Percentiles rank a stretch among this genome's conserved stretches.
These are phyloP conservation scores for Aramus guarauna DNA, from an alignment of 2,113 vertebrate species.

Conservation along the genomic window DNA sequence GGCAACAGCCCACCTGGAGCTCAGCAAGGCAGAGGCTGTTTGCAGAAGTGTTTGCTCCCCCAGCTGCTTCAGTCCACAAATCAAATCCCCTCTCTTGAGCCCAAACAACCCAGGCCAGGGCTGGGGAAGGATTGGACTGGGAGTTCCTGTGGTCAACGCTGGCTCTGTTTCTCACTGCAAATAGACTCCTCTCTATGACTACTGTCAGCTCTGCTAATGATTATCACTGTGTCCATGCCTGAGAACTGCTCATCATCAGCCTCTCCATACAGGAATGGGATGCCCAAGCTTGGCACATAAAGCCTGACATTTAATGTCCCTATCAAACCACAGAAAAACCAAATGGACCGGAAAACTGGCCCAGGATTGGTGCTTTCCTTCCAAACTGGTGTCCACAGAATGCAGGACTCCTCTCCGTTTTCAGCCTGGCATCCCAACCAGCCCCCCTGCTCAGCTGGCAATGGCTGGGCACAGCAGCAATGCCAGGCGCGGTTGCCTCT, in stretches of 20 bases:
- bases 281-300: neutral
- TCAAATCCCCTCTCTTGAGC: neutral
- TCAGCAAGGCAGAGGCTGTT: neutral
- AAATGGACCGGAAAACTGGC: slow-evolving; percentile 52
- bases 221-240: neutral
- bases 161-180: neutral
- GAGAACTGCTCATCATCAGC: neutral
- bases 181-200: neutral
- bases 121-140: neutral
- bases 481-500: neutral
- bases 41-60: neutral
- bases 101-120: neutral
- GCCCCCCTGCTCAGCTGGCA: neutral
- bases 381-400: neutral
- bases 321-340: neutral
- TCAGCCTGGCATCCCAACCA: neutral
- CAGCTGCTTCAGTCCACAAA: neutral
- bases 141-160: neutral
- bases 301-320: neutral
- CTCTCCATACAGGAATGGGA: neutral
- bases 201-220: neutral
- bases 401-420: neutral
- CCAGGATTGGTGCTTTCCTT: neutral
- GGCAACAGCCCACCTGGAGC: neutral
- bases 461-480: neutral